Evolutionary conservation across 2,888 invertebrate genomes (phyloP), one percentile per base, ranked within the genome.

Genomic region (Sphecodes monilicornis): DNA sequence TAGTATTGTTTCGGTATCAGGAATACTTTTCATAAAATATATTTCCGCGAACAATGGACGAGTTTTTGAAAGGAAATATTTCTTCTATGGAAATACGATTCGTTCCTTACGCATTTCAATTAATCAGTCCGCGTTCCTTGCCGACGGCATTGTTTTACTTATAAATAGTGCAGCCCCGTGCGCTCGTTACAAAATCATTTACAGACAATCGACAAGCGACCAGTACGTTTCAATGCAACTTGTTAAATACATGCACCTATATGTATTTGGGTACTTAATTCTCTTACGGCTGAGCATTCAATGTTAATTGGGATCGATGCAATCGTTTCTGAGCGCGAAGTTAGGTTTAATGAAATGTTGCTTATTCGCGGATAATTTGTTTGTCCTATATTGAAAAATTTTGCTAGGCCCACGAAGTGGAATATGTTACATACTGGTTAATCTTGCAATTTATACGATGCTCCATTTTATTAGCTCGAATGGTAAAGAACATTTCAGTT

Each of bases 251-350:
- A 36, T 64, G 10, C 39, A 39, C 22, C 72, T 72, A 76, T 50
- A 54, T 72, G 41, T 72, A 79, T 76, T 71, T 76, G 26, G 36
- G 69, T 76, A 80, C 80, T 85, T 86, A 85, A 86, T 85, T 80
- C 74, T 22, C 41, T 46, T 57, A 75, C 64, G 73, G 77, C 43
- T 29, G 64, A 29, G 50, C 64, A 72, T 76, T 85, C 73, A 22
- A 46, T 76, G 85, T 81, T 85, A 85, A 86, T 85, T 72, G 76
- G 81, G 81, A 85, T 78, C 78, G 81, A 86, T 85, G 81, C 73
- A 75, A 74, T 76, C 77, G 70, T 73, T 76, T 32, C 57, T n/a
- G 18, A 43, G 46, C 73, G 85, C 70, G 46, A 50, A 76, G 75
- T 84, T 85, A 85, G 60, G 76, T 74, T 84, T 84, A 85, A n/a